phyloP scores from a whole-genome alignment of 2,888 invertebrate species.

The Octonoba sinensis region DNA sequence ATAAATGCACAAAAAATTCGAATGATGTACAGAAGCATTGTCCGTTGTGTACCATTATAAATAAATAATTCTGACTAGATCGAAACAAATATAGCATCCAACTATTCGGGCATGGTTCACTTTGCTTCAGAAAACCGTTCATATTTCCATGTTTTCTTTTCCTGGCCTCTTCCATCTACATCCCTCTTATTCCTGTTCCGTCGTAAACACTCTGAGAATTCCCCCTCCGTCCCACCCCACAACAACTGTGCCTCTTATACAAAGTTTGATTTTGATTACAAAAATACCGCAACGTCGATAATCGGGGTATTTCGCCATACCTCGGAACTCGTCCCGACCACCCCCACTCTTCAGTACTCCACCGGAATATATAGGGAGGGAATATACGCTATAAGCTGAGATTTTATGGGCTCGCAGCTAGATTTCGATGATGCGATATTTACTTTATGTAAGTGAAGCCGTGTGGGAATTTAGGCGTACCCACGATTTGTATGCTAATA shows the following conservation, averaged over 20 bases:
- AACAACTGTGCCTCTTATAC: constrained; percentile 11
- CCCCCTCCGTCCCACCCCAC: not conserved
- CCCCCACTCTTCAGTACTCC: not conserved
- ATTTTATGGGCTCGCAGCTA: constrained; percentile 33
- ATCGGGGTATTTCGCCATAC: constrained; percentile 54
- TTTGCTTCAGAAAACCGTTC: not conserved
- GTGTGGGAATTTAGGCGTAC: constrained; percentile 42
- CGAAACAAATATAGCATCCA: no score
- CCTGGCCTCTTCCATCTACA: not conserved
- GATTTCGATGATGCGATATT: constrained; percentile 51
- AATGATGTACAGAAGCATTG: no score
- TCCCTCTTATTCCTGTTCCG: constrained; percentile 14
- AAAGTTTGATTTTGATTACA: constrained; percentile 58
- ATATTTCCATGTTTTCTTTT: constrained; percentile 11
- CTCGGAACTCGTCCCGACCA: not conserved
- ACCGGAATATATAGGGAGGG: constrained; percentile 12
- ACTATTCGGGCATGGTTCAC: constrained; percentile 1
- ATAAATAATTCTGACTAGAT: no score
- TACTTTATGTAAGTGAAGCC: constrained; percentile 49
- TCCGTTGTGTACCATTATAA: no score
- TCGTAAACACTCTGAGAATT: constrained; percentile 44
- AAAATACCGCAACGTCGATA: constrained; percentile 55
- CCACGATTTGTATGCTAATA: constrained; percentile 61
- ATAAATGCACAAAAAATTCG: no score
- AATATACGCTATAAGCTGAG: constrained; percentile 52